Conservation (phyloP, 2,113 vertebrate species). For the Chauna torquata region DNA sequence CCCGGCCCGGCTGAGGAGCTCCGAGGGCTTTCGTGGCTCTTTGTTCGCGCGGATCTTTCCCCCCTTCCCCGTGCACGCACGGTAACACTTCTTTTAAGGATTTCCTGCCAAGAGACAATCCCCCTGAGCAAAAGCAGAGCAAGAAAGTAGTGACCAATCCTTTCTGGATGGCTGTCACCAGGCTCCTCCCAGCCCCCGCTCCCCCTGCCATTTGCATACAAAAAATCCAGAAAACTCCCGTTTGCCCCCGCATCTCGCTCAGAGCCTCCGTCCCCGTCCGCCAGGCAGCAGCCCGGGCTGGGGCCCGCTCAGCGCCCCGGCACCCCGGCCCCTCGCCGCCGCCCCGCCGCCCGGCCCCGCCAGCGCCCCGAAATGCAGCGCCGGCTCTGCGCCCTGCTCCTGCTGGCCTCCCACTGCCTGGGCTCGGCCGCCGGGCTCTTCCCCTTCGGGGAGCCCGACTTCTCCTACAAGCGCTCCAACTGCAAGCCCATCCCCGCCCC, state of each 20-base stretch:
- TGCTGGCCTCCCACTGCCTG: slow-evolving; percentile 76
- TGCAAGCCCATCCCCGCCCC: slow-evolving; percentile 92
- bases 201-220: slow-evolving; percentile 77
- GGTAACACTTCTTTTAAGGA: slow-evolving; percentile 15
- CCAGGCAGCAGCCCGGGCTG: slow-evolving; percentile 25
- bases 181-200: slow-evolving; percentile 78
- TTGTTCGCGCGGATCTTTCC: slow-evolving; percentile 7
- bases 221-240: slow-evolving; percentile 72
- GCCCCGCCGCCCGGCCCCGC: background rate
- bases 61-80: slow-evolving; percentile 3
- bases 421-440: slow-evolving; percentile 85
- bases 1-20: background rate
- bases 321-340: background rate
- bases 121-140: slow-evolving; percentile 55
- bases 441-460: slow-evolving; percentile 87
- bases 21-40: background rate
- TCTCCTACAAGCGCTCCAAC: slow-evolving; percentile 89
- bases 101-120: slow-evolving; percentile 66
- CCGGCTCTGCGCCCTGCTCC: slow-evolving; percentile 63
- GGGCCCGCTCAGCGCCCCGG: background rate
- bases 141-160: slow-evolving; percentile 73
- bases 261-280: slow-evolving; percentile 46
- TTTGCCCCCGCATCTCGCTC: slow-evolving; percentile 55
- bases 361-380: slow-evolving; percentile 65
- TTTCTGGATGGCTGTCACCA: slow-evolving; percentile 60